Conservation (phyloP, 2,888 invertebrate genomes). For the Eueremaeus valkanovi region DNA sequence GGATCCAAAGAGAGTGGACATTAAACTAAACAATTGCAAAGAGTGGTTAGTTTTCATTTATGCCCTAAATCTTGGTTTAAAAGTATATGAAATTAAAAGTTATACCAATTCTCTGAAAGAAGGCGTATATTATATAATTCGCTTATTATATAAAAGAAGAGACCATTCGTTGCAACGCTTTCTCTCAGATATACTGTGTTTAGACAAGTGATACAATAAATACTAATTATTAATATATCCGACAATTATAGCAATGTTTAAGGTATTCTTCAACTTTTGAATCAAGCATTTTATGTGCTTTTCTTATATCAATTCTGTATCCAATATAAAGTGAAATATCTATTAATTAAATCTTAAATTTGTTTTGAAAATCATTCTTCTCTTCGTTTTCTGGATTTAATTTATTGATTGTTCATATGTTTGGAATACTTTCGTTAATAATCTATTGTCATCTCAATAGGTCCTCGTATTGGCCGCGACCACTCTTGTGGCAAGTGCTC, state of each 20-base stretch:
- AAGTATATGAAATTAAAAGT: neutral
- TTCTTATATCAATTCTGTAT: too few species aligned
- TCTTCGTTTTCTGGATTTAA: too few species aligned
- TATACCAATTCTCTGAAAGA: neutral
- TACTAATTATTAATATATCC: neutral
- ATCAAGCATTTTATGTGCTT: neutral
- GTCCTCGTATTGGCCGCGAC: neutral
- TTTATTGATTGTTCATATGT: neutral
- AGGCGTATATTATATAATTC: neutral
- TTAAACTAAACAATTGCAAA: neutral
- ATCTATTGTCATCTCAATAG: neutral
- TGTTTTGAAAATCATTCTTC: too few species aligned
- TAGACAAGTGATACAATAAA: too few species aligned
- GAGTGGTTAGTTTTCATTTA: neutral
- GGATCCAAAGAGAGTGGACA: constrained; percentile 1
- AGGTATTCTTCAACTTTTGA: neutral
- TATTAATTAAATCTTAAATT: too few species aligned
- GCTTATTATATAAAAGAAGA: neutral
- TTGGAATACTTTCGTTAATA: too few species aligned
- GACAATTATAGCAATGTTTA: neutral
- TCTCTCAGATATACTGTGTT: neutral
- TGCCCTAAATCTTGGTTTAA: neutral
- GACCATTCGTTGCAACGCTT: neutral
- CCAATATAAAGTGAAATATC: too few species aligned
- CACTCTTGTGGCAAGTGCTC: neutral